Conservation (phyloP, 2,797 vertebrate genomes). For the Rhinichthys osculus region DNA sequence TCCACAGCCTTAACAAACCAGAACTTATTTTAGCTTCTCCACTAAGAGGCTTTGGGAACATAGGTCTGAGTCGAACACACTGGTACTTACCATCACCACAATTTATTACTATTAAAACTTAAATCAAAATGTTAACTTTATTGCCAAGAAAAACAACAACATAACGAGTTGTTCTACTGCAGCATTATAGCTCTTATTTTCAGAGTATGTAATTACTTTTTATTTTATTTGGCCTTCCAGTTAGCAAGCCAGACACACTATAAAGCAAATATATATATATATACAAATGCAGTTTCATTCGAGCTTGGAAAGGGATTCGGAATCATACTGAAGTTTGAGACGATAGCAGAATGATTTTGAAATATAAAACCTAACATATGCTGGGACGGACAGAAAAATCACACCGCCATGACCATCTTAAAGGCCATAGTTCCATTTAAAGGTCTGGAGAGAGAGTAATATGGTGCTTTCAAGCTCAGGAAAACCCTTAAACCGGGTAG, state of each 20-base stretch:
- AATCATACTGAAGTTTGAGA: slow-evolving; percentile 44
- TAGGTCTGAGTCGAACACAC: slow-evolving; percentile 69
- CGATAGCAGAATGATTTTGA: slow-evolving; percentile 42
- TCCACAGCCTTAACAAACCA: slow-evolving; percentile 77
- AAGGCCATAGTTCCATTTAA: slow-evolving; percentile 57
- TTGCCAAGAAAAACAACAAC: slow-evolving; percentile 71
- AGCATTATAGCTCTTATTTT: slow-evolving; percentile 57
- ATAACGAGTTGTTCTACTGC: slow-evolving; percentile 63
- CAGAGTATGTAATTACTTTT: slow-evolving; percentile 71
- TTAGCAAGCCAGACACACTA: slow-evolving; percentile 53
- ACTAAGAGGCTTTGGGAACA: slow-evolving; percentile 69
- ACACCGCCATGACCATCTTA: slow-evolving; percentile 32
- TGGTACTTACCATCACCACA: slow-evolving; percentile 67
- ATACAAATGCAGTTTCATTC: slow-evolving; percentile 45
- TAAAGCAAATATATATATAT: slow-evolving; percentile 47
- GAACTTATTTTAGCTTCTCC: slow-evolving; percentile 75
- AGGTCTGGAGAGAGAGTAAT: slow-evolving; percentile 13
- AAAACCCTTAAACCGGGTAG: slow-evolving; percentile 15
- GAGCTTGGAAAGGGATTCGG: slow-evolving; percentile 49
- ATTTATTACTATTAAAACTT: slow-evolving; percentile 77
- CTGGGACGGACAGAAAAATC: slow-evolving; percentile 13
- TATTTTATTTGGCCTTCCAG: slow-evolving; percentile 67
- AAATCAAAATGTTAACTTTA: slow-evolving; percentile 65
- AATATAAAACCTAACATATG: slow-evolving; percentile 47
- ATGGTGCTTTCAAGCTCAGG: slow-evolving; percentile 34